Base-by-base conservation (phyloP, 2,888 invertebrate species). In the Mylabris sibirica region DNA sequence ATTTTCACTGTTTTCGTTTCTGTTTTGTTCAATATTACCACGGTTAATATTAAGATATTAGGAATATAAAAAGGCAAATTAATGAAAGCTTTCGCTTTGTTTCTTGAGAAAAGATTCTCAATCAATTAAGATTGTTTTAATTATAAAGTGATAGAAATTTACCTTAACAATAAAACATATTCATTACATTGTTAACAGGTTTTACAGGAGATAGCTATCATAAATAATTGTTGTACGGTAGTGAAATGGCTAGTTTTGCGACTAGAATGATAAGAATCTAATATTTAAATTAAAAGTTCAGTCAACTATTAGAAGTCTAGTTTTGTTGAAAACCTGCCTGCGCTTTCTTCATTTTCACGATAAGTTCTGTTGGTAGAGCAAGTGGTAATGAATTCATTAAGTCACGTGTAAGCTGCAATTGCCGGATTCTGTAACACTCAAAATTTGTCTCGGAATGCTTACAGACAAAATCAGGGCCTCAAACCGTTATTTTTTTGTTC, bases 61-160 rank as follows among this genome's bases (percentile, higher is more conserved):
- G n/a, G n/a, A n/a, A n/a, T 26, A 30, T 2, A 30, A 30, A 30
- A 30, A 8, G 30, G 30, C 4, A 49, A 9, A 9, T 49, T 49
- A 49, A 49, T 49, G 49, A 49, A 49, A 22, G 20, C 49, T 49
- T 20, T 49, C 49, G 49, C 49, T 49, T 20, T 49, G 49, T 49
- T 49, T 49, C 9, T 20, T 49, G 20, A 20, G 49, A 49, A 20
- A 20, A 49, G 20, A 49, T 49, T 22, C 49, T 2, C 49, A 49
- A 49, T 49, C 49, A 49, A 49, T 49, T 49, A 49, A 49, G 49
- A 49, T 49, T 49, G 49, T 49, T 49, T 11, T 9, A 49, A 49
- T 49, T 49, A 20, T 49, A 1, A 9, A 11, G 11, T 22, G 11
- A 20, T 49, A 49, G 49, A 49, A 49, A 49, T 44, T 17, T 17